phyloP scores from a whole-genome alignment of 2,888 invertebrate species.

The Meteorus cinctellus region DNA sequence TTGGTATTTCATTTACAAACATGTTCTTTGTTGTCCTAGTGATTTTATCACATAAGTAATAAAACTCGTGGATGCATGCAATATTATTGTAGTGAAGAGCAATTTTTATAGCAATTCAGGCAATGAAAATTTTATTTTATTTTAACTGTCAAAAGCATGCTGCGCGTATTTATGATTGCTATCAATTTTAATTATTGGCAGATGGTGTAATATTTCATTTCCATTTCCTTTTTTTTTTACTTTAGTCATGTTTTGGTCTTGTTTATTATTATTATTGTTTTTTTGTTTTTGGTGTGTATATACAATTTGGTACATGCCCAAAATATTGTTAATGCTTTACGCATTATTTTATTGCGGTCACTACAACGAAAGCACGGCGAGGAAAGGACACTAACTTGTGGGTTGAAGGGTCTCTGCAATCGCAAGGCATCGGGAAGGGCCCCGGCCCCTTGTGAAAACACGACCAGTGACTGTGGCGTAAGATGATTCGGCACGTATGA shows the following conservation, averaged over 20 bases:
- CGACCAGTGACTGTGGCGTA: slow-evolving; percentile 84
- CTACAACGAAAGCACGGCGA: slow-evolving; percentile 51
- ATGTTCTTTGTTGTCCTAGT: neutral
- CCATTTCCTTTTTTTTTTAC: neutral
- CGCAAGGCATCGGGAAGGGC: slow-evolving; percentile 83
- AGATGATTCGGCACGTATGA: slow-evolving; percentile 83
- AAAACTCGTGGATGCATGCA: neutral
- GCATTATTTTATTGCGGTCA: neutral
- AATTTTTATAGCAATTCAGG: slow-evolving; percentile 8
- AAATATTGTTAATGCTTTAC: slow-evolving; percentile 13
- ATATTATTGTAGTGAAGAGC: neutral
- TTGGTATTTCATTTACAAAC: neutral
- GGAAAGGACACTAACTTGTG: slow-evolving; percentile 76
- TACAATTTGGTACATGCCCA: neutral
- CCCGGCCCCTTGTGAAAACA: slow-evolving; percentile 82
- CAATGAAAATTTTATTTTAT: slow-evolving; percentile 8
- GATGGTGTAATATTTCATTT: neutral
- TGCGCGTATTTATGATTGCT: neutral
- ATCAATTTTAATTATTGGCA: slow-evolving; percentile 10
- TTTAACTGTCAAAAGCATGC: neutral
- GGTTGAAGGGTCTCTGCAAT: slow-evolving; percentile 84
- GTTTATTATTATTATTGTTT: neutral
- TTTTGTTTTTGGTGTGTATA: neutral
- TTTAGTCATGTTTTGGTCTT: neutral
- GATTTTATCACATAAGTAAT: slow-evolving; percentile 6